Evolutionary conservation across 2,797 vertebrate genomes (phyloP).

Genomic region (Lepilemur ruficaudatus): DNA sequence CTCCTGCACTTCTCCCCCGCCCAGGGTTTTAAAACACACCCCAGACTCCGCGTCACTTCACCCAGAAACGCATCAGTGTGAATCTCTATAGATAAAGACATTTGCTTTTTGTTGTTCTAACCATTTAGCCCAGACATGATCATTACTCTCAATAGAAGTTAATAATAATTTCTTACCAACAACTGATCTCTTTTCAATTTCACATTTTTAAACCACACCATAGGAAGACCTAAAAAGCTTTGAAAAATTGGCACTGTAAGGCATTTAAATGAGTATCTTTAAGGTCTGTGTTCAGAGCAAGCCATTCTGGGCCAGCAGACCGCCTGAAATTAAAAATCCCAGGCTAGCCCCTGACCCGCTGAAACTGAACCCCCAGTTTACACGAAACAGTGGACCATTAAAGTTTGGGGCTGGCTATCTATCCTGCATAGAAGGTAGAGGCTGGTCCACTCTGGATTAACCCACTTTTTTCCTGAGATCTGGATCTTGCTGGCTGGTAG

Average conservation of each 20-base stretch:
- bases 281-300: background rate
- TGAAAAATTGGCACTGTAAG: background rate
- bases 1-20: fast-evolving
- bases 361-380: background rate
- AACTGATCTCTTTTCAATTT: background rate
- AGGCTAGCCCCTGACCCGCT: background rate
- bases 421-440: fast-evolving
- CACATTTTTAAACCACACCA: background rate
- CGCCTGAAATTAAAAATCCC: background rate
- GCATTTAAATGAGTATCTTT: background rate
- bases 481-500: background rate
- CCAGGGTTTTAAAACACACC: background rate
- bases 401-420: fast-evolving
- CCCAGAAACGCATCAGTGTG: background rate
- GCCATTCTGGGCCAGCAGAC: fast-evolving
- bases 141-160: background rate
- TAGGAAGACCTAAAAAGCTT: background rate
- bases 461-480: background rate
- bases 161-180: background rate
- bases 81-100: background rate
- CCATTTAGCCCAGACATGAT: no score
- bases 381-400: fast-evolving
- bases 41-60: background rate
- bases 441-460: no score
- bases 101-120: background rate